phyloP scores from a whole-genome alignment of 1,140 invertebrate genomes.

The Sminthurinus signatus region DNA sequence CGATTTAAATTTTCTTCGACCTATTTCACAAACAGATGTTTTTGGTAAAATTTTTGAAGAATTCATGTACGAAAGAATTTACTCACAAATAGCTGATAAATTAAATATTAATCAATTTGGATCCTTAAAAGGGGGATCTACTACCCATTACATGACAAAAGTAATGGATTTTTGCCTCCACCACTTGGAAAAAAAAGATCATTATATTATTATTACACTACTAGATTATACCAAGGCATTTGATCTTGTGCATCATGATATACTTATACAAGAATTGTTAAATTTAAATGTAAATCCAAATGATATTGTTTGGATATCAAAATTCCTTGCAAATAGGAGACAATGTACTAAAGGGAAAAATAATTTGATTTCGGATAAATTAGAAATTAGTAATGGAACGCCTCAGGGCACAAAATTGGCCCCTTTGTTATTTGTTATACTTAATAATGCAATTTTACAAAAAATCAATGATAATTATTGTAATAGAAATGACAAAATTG shows the following conservation, averaged over 20 bases:
- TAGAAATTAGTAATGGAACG: neutral
- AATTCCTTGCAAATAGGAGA: slow-evolving; percentile 1
- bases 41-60: slow-evolving; percentile 14
- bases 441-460: neutral
- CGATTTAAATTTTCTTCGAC: slow-evolving; percentile 1
- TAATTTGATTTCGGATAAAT: neutral
- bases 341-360: slow-evolving; percentile 1
- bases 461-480: neutral
- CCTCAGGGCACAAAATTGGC: slow-evolving; percentile 18
- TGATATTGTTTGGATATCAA: slow-evolving; percentile 9
- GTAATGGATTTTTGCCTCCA: neutral
- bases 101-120: neutral
- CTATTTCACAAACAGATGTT: slow-evolving; percentile 13
- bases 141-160: neutral
- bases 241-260: slow-evolving; percentile 16
- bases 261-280: neutral
- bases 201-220: slow-evolving; percentile 11
- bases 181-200: neutral
- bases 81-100: neutral
- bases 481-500: neutral
- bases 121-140: neutral
- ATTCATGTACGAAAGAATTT: slow-evolving; percentile 17
- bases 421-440: slow-evolving; percentile 1
- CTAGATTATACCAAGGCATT: slow-evolving; percentile 16
- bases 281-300: neutral